Conservation (phyloP, 2,113 vertebrate genomes). For the Anseranas semipalmata region DNA sequence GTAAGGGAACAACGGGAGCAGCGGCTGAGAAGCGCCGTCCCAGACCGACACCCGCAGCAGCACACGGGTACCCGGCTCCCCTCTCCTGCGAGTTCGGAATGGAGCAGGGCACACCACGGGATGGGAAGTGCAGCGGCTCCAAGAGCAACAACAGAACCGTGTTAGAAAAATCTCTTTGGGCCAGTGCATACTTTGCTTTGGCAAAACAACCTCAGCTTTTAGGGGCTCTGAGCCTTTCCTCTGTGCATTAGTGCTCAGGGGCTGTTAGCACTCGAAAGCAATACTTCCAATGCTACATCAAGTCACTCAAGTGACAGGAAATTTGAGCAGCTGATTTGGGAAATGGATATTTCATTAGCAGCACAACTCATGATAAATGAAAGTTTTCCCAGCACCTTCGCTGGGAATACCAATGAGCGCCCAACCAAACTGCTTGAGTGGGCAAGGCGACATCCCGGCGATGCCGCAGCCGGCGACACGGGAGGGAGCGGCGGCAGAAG, state of each 20-base stretch:
- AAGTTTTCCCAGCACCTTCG: neutral
- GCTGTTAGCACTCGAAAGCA: neutral
- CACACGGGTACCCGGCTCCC: neutral
- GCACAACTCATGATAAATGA: neutral
- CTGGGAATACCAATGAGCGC: neutral
- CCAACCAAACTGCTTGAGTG: neutral
- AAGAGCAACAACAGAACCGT: neutral
- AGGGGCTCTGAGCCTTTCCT: neutral
- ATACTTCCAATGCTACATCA: neutral
- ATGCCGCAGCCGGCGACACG: neutral
- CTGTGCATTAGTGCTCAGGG: neutral
- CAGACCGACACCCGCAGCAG: rapidly evolving
- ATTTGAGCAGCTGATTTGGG: neutral
- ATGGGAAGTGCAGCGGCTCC: neutral
- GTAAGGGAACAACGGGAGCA: no score
- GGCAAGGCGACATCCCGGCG: rapidly evolving
- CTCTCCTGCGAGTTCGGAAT: no score
- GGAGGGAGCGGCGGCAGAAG: neutral
- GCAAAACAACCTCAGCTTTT: neutral
- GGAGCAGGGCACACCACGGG: neutral
- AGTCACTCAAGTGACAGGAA: neutral
- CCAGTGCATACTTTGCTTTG: neutral
- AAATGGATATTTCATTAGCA: slow-evolving; percentile 26
- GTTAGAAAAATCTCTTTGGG: no score
- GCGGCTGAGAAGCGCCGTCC: rapidly evolving